These are phyloP conservation scores for Tetrao urogallus DNA, from an alignment of 2,113 vertebrate genomes.

Conservation along the genomic window DNA sequence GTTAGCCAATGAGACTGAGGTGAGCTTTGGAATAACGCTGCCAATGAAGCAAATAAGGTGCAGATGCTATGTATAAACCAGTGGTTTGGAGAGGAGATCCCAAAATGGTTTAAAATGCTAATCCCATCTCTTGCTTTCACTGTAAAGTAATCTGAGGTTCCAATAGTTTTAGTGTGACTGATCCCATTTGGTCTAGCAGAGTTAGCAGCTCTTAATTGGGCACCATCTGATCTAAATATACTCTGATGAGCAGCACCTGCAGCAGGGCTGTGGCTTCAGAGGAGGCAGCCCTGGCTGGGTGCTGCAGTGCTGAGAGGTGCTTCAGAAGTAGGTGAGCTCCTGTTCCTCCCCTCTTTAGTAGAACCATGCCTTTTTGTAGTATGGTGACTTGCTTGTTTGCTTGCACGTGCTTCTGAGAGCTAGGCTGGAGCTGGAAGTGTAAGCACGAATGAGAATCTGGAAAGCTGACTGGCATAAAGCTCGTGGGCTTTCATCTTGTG, in stretches of 20 bases:
- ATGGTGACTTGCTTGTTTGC: fast-evolving
- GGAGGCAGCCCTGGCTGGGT: fast-evolving
- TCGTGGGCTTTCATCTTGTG: fast-evolving
- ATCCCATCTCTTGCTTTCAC: background rate
- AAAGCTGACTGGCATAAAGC: fast-evolving
- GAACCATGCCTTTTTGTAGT: background rate
- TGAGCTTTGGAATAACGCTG: fast-evolving
- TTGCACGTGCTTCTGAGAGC: fast-evolving
- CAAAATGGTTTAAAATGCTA: background rate
- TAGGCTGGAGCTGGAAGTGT: fast-evolving
- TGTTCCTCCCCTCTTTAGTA: fast-evolving
- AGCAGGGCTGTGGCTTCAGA: background rate
- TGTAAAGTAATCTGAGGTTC: background rate
- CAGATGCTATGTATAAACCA: fast-evolving
- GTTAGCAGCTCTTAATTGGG: background rate
- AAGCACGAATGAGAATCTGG: fast-evolving
- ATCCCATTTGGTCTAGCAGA: too few species aligned
- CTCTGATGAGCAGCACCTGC: fast-evolving
- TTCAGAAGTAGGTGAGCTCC: fast-evolving
- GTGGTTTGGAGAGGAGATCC: background rate
- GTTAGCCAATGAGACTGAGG: fast-evolving
- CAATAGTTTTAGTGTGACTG: fast-evolving
- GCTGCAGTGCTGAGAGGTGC: fast-evolving
- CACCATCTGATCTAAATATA: fast-evolving
- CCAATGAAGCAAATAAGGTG: too few species aligned